phyloP scores from a whole-genome alignment of 2,113 vertebrate genomes.

The Clarias batrachus region DNA sequence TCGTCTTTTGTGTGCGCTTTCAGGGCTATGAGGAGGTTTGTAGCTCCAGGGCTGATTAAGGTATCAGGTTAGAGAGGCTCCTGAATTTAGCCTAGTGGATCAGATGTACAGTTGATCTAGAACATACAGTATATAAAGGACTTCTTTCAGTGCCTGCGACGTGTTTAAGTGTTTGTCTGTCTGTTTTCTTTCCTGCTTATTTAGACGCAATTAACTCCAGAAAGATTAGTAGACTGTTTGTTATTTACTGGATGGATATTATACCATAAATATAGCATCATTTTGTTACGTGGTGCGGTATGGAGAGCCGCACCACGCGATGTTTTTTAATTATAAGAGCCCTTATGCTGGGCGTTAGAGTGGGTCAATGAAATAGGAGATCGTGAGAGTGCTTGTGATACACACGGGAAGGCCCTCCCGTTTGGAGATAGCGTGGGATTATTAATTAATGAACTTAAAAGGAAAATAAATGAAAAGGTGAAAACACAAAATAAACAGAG shows the following conservation, averaged over 20 bases:
- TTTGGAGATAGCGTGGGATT: no score
- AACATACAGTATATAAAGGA: not conserved
- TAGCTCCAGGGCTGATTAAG: slow-evolving; percentile 29
- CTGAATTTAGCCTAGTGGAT: not conserved
- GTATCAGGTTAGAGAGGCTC: not conserved
- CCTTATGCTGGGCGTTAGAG: no score
- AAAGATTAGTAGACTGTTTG: not conserved
- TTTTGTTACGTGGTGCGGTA: no score
- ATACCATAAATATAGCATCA: not conserved
- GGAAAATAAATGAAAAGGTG: no score
- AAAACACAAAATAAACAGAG: no score
- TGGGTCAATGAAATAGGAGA: no score
- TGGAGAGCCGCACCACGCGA: no score
- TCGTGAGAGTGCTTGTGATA: no score
- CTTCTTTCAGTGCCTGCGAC: not conserved
- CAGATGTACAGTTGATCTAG: not conserved
- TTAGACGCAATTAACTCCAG: not conserved
- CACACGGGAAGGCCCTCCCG: no score
- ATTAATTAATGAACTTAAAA: no score
- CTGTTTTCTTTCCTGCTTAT: not conserved
- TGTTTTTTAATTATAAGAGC: no score
- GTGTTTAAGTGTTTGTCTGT: not conserved
- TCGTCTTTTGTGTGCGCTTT: not conserved
- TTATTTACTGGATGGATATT: not conserved
- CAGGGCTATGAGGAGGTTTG: slow-evolving; percentile 38